Evolutionary conservation across 2,797 vertebrate species (phyloP), one percentile per base, ranked within the genome.

Genomic region (Oophaga sylvatica): DNA sequence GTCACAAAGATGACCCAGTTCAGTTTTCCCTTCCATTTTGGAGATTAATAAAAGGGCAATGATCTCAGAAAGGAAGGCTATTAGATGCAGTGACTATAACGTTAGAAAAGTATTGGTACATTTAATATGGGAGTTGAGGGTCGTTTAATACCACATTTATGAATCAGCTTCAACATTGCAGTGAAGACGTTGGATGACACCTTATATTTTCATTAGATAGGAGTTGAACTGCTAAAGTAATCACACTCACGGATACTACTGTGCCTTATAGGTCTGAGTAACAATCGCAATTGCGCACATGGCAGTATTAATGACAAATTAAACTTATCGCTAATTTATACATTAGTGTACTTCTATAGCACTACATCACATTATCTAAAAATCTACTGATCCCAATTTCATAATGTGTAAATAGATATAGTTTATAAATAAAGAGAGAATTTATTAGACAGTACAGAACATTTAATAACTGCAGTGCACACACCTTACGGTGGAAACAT

Each of bases 321-420:
- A 84, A 26, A 68, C 41, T 78, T 78, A 57, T 31, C 3, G 35
- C 41, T 63, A 78, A 85, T 78, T 85, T 62, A 75, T 35, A 68
- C 76, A 12, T 67, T 85, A 75, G 45, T 67, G 12, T 67, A 35
- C 5, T 70, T 79, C 31, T 4, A 70, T 65, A 79, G 79, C 63
- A 59, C 29, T 68, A 53, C 15, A 85, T 80, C 35, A 79, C 48
- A 70, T 31, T 48, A 57, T 9, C 60, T 63, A 83, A 57, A 70
- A 83, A 59, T 70, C 31, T 22, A 22, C 29, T 62, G 19, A 20
- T 35, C 17, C 29, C 31, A 31, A 80, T 85, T 7, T 62, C 65
- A 77, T 48, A 17, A 77, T 15, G 2, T 85, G 53, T 48, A 56
- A 31, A 65, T 29, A 48, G 19, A 79, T 57, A 26, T 35, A 67